Base-by-base conservation (phyloP, 2,888 invertebrate genomes). In the Xylota segnis region DNA sequence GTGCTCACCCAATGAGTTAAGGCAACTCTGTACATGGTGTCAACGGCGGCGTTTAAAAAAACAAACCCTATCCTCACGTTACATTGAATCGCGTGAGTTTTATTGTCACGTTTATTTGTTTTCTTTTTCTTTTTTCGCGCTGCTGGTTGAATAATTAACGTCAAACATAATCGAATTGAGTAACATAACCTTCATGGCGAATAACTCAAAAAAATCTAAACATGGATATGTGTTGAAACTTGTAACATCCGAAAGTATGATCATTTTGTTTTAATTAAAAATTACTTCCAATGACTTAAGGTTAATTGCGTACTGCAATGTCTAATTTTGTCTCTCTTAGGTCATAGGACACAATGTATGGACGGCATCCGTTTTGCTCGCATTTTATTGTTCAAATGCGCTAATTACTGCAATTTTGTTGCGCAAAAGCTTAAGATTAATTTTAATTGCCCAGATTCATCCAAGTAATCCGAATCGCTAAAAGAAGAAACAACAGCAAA, bases 401-500 rank as follows among this genome's bases (percentile, higher is more conserved):
- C 45, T 59, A 40, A 54, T 58, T 58, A 58, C 58, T 43, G 50
- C 50, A 72, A 61, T 59, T 66, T 9, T 34, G 61, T 56, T 74
- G 79, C 66, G 65, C 45, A 45, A 66, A 65, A 50, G 56, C 58
- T 47, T 37, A 52, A 40, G 63, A 74, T 65, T 63, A 27, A 56
- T 58, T 68, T 63, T 74, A 63, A 78, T 78, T 83, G 37, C 56
- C 29, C 27, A n/a, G 6, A 43, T 63, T 68, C 45, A 37, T 37
- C 3, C 10, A 34, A 6, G 4, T 34, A 34, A 71, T 58, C 12
- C 50, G 16, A 27, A 52, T 72, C 50, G 23, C 47, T 75, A 40
- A 81, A 68, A 47, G 32, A 34, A 34, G 18, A 14, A 40, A 40
- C 23, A 34, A 29, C 23, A 40, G 40, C 56, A 65, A 52, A 74